These are phyloP conservation scores for Synergus gifuensis DNA, from an alignment of 2,888 invertebrate species.

Conservation along the genomic window DNA sequence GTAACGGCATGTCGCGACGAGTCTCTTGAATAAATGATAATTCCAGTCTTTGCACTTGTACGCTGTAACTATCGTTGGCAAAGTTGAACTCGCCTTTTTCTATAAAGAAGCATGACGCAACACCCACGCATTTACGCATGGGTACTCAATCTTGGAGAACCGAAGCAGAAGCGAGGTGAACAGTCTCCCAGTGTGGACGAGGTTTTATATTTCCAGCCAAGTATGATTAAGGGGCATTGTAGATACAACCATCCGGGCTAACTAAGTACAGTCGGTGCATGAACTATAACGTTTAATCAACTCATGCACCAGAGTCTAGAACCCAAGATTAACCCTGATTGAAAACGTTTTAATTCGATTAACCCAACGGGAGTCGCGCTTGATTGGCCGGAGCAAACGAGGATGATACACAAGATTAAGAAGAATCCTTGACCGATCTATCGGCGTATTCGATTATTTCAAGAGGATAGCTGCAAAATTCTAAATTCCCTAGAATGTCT, in stretches of 20 bases:
- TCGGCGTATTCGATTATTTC: not conserved
- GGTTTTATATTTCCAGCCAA: conserved; percentile 59
- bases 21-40: conserved; percentile 37
- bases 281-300: conserved; percentile 62
- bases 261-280: conserved; percentile 59
- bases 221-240: conserved; percentile 68
- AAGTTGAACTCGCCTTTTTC: conserved; percentile 1
- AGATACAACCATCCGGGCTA: conserved; percentile 64
- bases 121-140: conserved; percentile 24
- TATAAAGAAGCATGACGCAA: conserved; percentile 13
- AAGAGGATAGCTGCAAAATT: not conserved
- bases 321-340: conserved; percentile 54
- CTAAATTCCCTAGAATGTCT: too few species aligned
- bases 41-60: conserved; percentile 41
- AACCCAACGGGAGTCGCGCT: conserved; percentile 54
- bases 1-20: conserved; percentile 40
- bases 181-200: conserved; percentile 64
- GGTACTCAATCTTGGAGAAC: conserved; percentile 19
- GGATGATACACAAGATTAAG: conserved; percentile 50
- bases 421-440: conserved; percentile 53
- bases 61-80: conserved; percentile 13
- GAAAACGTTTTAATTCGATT: conserved; percentile 65
- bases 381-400: conserved; percentile 38
- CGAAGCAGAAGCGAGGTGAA: conserved; percentile 58
- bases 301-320: conserved; percentile 38